Evolutionary conservation across 2,113 vertebrate species (phyloP), one percentile per base, ranked within the genome.

Genomic region (Poeciliopsis occidentalis): DNA sequence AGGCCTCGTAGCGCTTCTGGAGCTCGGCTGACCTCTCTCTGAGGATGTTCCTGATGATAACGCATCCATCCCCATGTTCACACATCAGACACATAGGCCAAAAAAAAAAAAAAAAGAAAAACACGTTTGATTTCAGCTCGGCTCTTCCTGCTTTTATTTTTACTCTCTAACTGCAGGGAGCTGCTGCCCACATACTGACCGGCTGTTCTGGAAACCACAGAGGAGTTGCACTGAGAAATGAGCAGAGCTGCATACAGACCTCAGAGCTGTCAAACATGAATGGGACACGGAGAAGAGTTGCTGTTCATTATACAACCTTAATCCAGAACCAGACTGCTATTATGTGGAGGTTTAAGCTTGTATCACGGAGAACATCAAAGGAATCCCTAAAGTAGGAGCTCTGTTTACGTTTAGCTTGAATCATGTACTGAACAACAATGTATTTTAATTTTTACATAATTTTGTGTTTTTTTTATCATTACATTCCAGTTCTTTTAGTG

Each of bases 161-260:
- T 80, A 51, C 31, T 60, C 57, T 85, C 80, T 79, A 75, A 27
- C 6, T 67, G 5, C 7, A 44, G 37, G 39, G 37, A 67, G 64
- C 73, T 75, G 22, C 84, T 69, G 87, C 82, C 88, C 73, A 84
- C 77, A 82, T 91, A 86, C 84, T 81, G 90, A 92, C 87, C 81
- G 85, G 75, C 78, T 84, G 69, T 4, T 75, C 30, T 32, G 34
- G 8, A 31, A 71, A 70, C 73, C 79, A 75, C 64, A 4, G 76
- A 74, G 75, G 79, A 79, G 73, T 51, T n/a, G 47, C 54, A 24
- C 67, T 57, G 67, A 57, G 65, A 79, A 72, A 57, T n/a, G 47
- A 69, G 30, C 67, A 69, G 67, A 32, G 65, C 3, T 67, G 19
- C 26, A 15, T 11, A 67, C 26, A 29, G 65, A 29, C 24, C 44